phyloP scores from a whole-genome alignment of 2,888 invertebrate species.

The Parapristionchus giblindavisi region DNA sequence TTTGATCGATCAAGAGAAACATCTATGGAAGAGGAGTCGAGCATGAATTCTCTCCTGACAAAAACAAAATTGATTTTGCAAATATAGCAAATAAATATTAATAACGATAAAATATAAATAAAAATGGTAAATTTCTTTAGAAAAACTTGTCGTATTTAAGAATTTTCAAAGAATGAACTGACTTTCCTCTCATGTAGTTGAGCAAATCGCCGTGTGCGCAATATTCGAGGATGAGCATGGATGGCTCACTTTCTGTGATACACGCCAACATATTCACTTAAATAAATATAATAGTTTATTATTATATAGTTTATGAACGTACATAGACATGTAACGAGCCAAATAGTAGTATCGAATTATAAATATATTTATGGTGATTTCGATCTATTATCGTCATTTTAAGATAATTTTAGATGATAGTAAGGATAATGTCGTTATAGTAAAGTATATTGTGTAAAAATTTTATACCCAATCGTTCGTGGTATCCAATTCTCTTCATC shows the following conservation, averaged over 20 bases:
- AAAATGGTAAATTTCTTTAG: background rate
- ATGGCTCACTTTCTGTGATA: slow-evolving; percentile 1
- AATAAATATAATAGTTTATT: background rate
- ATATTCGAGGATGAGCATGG: slow-evolving; percentile 19
- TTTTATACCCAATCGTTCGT: slow-evolving; percentile 30
- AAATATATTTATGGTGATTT: too few relatives aligned
- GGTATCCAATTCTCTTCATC: slow-evolving; percentile 34
- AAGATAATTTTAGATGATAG: too few relatives aligned
- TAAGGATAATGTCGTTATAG: too few relatives aligned
- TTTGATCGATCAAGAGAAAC: slow-evolving; percentile 21
- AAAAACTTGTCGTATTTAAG: too few relatives aligned
- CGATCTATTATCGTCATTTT: too few relatives aligned
- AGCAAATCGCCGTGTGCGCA: slow-evolving; percentile 22
- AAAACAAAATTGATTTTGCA: too few relatives aligned
- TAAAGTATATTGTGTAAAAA: too few relatives aligned
- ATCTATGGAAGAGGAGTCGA: background rate
- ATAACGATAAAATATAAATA: background rate
- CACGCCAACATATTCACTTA: slow-evolving; percentile 27
- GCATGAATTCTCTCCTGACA: slow-evolving; percentile 14
- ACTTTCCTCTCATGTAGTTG: slow-evolving; percentile 27
- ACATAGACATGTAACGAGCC: too few relatives aligned
- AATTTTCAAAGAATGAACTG: background rate
- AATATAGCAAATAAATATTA: background rate
- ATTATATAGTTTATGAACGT: too few relatives aligned
- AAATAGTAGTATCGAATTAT: too few relatives aligned